Base-by-base conservation (phyloP, 92 coral and sea anemone genomes). In the Scolanthus callimorphus region DNA sequence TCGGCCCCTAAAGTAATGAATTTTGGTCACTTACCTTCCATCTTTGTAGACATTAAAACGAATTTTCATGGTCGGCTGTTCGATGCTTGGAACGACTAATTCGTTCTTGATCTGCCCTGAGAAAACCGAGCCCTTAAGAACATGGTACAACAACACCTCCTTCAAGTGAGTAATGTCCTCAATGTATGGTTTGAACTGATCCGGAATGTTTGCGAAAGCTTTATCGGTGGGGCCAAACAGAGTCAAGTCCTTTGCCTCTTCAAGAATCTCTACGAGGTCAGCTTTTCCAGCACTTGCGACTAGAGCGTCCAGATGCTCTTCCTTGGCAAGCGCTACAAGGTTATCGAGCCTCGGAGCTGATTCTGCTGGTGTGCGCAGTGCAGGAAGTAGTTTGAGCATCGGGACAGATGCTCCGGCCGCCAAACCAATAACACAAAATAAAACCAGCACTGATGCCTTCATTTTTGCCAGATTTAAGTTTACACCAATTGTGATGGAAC, bases 191-290 rank as follows among this genome's bases (percentile, higher is more conserved):
- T 39, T 20, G 34, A 54, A 9, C 0, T 27, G 21, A 13, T 26
- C 54, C 25, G 74, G 74, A 11, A 68, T 45, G 8, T 12, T 31
- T 9, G 22, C 55, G 50, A 68, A 68, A 4, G 55, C 74, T 41
- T 55, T 56, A 37, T 68, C 44, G 19, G 65, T 57, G 4, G 74
- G 74, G 13, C 74, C 74, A 57, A 68, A 68, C 12, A 68, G 27
- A 25, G 74, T 68, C 13, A 68, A 10, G 1, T 22, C 20, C 0
- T 29, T 29, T 20, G 19, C 48, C 20, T 4, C 53, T 51, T 3
- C 66, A 4, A 71, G 34, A 0, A 71, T 19, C 11, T 34, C 15
- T 19, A 50, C 79, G 17, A 71, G 43, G 1, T 31, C 31, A 30
- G 43, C 70, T 51, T 52, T 39, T 28, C 39, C 12, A 0, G 73